These are phyloP conservation scores for Sakesphorus luctuosus DNA, from an alignment of 2,113 vertebrate species.

Conservation along the genomic window DNA sequence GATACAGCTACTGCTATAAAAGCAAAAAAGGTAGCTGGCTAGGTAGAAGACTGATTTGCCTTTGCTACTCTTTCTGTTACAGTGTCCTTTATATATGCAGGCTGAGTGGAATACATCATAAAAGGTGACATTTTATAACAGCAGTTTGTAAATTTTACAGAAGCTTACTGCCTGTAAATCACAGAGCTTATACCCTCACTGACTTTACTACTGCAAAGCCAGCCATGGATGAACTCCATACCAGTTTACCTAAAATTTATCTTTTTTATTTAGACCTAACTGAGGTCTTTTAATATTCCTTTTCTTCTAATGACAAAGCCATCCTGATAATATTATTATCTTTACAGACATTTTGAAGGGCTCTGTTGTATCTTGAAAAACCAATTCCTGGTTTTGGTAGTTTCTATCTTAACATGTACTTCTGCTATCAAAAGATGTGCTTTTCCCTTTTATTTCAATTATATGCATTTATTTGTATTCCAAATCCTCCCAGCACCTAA, in stretches of 20 bases:
- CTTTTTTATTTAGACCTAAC: constrained; percentile 76
- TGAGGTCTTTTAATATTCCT: constrained; percentile 75
- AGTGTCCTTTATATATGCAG: constrained; percentile 79
- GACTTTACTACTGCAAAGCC: constrained; percentile 81
- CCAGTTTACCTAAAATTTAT: constrained; percentile 81
- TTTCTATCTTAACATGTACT: constrained; percentile 45
- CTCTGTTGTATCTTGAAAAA: constrained; percentile 60
- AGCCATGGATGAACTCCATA: constrained; percentile 78
- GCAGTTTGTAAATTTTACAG: constrained; percentile 86
- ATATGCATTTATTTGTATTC: constrained; percentile 11
- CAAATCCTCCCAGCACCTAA: constrained; percentile 7
- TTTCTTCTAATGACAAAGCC: constrained; percentile 74
- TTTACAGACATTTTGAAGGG: constrained; percentile 72
- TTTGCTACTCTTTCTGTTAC: constrained; percentile 65
- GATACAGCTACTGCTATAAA: constrained; percentile 53
- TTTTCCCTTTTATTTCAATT: constrained; percentile 13
- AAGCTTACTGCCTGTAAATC: constrained; percentile 79
- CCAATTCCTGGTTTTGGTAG: constrained; percentile 18
- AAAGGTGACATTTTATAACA: constrained; percentile 84
- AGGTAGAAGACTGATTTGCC: constrained; percentile 59
- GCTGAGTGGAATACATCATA: constrained; percentile 78
- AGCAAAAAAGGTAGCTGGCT: constrained; percentile 9
- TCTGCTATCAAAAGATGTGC: constrained; percentile 50
- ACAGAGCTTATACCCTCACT: constrained; percentile 75
- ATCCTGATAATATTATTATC: constrained; percentile 75